phyloP scores from a whole-genome alignment of 2,113 vertebrate genomes.

The Colossoma macropomum region DNA sequence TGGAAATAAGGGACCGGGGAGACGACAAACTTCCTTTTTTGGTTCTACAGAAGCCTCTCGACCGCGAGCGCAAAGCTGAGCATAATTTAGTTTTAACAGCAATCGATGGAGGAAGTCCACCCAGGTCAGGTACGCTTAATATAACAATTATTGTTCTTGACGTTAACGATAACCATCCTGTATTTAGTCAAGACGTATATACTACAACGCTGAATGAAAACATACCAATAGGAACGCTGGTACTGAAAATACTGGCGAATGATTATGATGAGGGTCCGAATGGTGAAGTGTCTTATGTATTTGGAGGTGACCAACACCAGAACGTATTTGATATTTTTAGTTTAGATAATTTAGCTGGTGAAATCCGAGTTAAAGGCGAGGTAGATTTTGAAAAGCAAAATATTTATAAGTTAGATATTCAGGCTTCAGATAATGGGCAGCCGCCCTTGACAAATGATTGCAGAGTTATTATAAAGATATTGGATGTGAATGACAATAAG shows the following conservation, averaged over 20 bases:
- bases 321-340: constrained; percentile 46
- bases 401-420: constrained; percentile 66
- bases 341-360: constrained; percentile 42
- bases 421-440: constrained; percentile 71
- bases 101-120: constrained; percentile 69
- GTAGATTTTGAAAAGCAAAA: constrained; percentile 69
- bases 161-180: constrained; percentile 71
- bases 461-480: constrained; percentile 70
- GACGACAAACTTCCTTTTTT: constrained; percentile 69
- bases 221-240: constrained; percentile 34
- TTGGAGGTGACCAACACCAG: constrained; percentile 47
- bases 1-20: constrained; percentile 65
- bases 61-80: constrained; percentile 64
- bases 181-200: constrained; percentile 68
- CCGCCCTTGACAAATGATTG: constrained; percentile 63
- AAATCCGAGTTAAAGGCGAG: constrained; percentile 63
- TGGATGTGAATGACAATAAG: constrained; percentile 82
- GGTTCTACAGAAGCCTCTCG: constrained; percentile 64
- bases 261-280: constrained; percentile 70
- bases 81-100: constrained; percentile 67
- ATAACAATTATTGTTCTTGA: constrained; percentile 70
- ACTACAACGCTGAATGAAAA: constrained; percentile 66
- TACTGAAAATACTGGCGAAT: constrained; percentile 62
- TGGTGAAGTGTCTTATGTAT: constrained; percentile 64
- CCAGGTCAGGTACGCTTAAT: constrained; percentile 65